Base-by-base conservation (phyloP, 2,888 invertebrate genomes). In the Bhutanitis thaidina region DNA sequence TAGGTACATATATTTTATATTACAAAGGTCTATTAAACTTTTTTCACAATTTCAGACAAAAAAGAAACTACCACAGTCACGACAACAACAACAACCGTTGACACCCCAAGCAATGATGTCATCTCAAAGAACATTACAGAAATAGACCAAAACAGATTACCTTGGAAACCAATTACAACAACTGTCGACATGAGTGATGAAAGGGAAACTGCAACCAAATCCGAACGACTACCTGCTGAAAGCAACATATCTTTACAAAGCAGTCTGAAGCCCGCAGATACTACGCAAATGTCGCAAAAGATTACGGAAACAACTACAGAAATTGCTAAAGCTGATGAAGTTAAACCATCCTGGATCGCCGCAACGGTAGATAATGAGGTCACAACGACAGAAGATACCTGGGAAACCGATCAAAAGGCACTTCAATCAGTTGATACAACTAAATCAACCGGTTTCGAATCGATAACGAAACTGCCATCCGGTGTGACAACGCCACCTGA, bases 401-500 rank as follows among this genome's bases (percentile, higher is more conserved):
- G 66, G 54, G 51, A 47, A 53, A 68, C 59, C 49, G 61, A 64
- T 53, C 64, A 66, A 55, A 65, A 75, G 61, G 71, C 67, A 67
- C 75, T 77, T 72, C 74, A 72, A 59, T 70, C 73, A 54, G 74
- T 77, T 74, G 75, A 80, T 59, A 66, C 66, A 34, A 71, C 71
- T 53, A 83, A 70, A 67, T 74, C 77, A 74, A 85, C 73, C 60
- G 77, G 82, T 67, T 89, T 88, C 65, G 88, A 90, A 80, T 90
- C 90, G 54, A 89, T 89, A 57, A 89, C 90, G 48, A 90, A 90
- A 75, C 60, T 90, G 49, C 85, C 88, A 53, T 71, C 80, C 41
- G 77, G 72, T 47, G 61, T 89, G 38, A 90, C 90, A 32, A 90
- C 90, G 36, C 89, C 90, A 30, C 73, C 73, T 56, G 83, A 83